Percentiles rank a stretch among this genome's conserved stretches.
Conservation (phyloP, 1,140 invertebrate species). For the Platorchestia sp. region DNA sequence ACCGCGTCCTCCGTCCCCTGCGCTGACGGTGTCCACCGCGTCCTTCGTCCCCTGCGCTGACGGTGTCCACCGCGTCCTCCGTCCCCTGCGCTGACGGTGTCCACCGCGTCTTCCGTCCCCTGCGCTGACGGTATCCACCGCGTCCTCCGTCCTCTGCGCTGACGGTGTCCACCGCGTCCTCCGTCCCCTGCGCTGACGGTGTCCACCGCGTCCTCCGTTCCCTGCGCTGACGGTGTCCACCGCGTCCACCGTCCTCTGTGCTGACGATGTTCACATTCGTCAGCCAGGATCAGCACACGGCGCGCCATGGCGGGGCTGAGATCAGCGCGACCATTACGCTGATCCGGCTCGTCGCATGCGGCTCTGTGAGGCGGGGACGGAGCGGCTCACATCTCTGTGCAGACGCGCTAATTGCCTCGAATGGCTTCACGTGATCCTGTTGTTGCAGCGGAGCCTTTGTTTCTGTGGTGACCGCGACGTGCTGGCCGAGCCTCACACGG, state of each 20-base stretch:
- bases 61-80: too few relatives aligned
- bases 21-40: background rate
- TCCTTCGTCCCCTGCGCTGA: background rate
- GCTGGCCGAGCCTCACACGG: too few relatives aligned
- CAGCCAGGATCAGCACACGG: background rate
- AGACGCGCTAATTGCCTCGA: background rate
- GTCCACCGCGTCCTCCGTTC: background rate
- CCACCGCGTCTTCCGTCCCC: too few relatives aligned
- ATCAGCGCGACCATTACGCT: background rate
- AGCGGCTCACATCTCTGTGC: background rate
- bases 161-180: too few relatives aligned
- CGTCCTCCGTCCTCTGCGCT: too few relatives aligned
- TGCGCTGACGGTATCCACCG: background rate
- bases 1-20: too few relatives aligned
- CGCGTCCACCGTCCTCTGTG: too few relatives aligned
- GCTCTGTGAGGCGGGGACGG: background rate
- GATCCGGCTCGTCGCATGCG: background rate
- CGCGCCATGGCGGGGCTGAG: background rate
- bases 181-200: background rate
- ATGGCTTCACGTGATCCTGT: background rate
- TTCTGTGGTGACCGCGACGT: background rate
- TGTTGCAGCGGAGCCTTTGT: background rate
- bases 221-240: background rate
- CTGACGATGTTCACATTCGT: background rate
- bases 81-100: background rate